A percentile compares a stretch with the other conserved stretches of the same genome.
Evolutionary conservation across 2,113 vertebrate species (phyloP).

Genomic region (Solea senegalensis): DNA sequence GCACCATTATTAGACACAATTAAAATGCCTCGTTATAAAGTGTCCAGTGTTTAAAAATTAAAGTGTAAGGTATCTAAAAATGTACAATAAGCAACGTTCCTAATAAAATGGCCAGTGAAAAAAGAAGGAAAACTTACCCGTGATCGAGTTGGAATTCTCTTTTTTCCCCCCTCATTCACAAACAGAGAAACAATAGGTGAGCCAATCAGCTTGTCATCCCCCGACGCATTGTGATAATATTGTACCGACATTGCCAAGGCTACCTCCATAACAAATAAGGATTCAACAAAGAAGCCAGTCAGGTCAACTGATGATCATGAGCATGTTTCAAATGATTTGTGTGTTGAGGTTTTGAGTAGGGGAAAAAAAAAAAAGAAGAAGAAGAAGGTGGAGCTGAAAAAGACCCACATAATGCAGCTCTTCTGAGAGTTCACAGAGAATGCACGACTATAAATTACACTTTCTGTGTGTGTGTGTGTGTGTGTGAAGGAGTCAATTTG

Average conservation of each 20-base stretch:
- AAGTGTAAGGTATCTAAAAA: no score
- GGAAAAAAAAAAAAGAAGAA: not conserved
- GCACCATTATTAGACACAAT: no score
- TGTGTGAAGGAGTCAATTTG: slow-evolving; percentile 35
- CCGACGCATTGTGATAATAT: slow-evolving; percentile 6
- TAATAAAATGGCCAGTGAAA: no score
- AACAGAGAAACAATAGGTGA: slow-evolving; percentile 5
- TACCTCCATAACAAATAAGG: slow-evolving; percentile 15
- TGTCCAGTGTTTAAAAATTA: no score
- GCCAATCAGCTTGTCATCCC: not conserved
- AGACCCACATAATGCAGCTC: slow-evolving; percentile 20
- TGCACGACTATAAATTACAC: slow-evolving; percentile 39
- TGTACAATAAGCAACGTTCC: no score
- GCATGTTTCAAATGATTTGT: slow-evolving; percentile 31
- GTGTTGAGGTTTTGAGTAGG: not conserved
- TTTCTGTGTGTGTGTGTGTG: slow-evolving; percentile 2
- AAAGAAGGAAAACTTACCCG: not conserved
- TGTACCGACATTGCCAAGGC: slow-evolving; percentile 31
- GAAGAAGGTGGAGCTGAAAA: not conserved
- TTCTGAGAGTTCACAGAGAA: slow-evolving; percentile 33
- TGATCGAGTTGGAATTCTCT: not conserved
- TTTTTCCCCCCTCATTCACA: not conserved
- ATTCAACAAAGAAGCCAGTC: slow-evolving; percentile 52
- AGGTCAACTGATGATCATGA: slow-evolving; percentile 53
- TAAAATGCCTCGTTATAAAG: no score